Conservation (phyloP, 2,113 vertebrate genomes). For the Vidua macroura region DNA sequence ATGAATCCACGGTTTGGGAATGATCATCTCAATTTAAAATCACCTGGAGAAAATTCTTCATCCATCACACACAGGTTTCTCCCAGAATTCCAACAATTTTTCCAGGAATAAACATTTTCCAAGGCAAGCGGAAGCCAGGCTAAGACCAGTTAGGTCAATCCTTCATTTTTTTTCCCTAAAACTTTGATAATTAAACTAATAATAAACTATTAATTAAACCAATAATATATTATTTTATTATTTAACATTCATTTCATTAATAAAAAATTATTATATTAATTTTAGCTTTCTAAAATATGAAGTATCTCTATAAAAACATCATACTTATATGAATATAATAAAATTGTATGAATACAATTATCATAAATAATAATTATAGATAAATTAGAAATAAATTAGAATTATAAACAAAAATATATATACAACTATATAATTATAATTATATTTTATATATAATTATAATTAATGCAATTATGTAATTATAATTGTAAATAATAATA, state of each 20-base stretch:
- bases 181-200: not conserved
- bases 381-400: too few relatives aligned
- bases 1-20: not conserved
- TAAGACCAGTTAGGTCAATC: not conserved
- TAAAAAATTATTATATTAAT: not conserved
- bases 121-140: not conserved
- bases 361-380: too few relatives aligned
- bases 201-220: not conserved
- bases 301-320: too few relatives aligned
- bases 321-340: too few relatives aligned
- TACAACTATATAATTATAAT: too few relatives aligned
- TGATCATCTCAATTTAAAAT: not conserved
- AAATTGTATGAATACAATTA: too few relatives aligned
- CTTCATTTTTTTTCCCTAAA: not conserved
- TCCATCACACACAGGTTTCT: not conserved
- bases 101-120: conserved; percentile 26
- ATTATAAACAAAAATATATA: too few relatives aligned
- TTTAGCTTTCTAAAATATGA: not conserved
- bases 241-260: not conserved
- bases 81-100: not conserved
- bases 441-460: too few relatives aligned
- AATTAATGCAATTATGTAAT: too few relatives aligned
- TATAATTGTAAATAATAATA: too few relatives aligned
- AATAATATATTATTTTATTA: not conserved
- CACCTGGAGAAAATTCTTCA: not conserved